phyloP scores from a whole-genome alignment of 2,113 vertebrate genomes.

The Pycnonotus jocosus region DNA sequence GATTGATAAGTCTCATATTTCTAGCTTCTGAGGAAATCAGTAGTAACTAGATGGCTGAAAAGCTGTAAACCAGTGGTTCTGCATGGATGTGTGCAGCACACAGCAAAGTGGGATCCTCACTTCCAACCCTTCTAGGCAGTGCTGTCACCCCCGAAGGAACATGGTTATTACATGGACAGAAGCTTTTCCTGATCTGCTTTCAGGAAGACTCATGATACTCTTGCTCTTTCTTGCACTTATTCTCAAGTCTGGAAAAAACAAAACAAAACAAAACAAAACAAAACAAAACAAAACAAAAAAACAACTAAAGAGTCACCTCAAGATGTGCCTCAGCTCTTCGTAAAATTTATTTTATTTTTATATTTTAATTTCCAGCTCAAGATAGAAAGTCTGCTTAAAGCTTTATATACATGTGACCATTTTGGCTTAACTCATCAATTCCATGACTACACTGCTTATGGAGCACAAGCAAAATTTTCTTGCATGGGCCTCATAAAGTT shows the following conservation, averaged over 20 bases:
- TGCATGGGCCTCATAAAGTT: accelerated
- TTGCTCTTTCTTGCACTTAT: neutral
- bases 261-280: too few relatives aligned
- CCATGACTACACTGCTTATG: neutral
- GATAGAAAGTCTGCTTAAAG: neutral
- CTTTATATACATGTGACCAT: accelerated
- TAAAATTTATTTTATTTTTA: neutral
- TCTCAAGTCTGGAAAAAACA: neutral
- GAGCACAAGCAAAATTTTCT: neutral
- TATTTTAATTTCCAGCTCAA: neutral
- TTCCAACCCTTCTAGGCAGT: neutral
- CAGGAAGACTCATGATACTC: neutral
- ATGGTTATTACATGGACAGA: neutral
- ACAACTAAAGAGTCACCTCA: accelerated
- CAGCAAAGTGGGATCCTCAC: neutral
- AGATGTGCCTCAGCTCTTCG: accelerated
- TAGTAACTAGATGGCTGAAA: neutral
- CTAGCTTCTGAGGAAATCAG: neutral
- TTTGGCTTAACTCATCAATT: neutral
- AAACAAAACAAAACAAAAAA: too few relatives aligned
- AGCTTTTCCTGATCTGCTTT: neutral
- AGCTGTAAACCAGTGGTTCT: neutral
- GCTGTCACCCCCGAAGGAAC: neutral
- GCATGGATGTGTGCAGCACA: neutral
- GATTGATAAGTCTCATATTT: neutral